A percentile compares a stretch with the other conserved stretches of the same genome.
Evolutionary conservation across 2,888 invertebrate species (phyloP).

Genomic region (Hyposoter dolosus): DNA sequence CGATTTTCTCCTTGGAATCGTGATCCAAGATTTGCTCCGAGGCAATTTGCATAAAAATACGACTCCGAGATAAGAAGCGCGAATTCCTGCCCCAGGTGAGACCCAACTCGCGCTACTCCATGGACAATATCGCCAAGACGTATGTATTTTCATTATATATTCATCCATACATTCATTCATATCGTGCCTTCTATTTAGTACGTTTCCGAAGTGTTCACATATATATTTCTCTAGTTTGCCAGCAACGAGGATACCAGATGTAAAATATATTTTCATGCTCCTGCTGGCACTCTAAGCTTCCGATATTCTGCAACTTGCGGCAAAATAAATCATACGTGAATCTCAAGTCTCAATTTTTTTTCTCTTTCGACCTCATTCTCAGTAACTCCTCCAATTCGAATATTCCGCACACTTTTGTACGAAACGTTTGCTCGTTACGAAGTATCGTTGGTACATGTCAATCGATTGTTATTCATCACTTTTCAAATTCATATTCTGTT

Average conservation of each 20-base stretch:
- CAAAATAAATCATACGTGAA: constrained; percentile 56
- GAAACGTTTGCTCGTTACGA: background rate
- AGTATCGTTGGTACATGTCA: background rate
- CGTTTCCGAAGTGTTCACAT: constrained; percentile 18
- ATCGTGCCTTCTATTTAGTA: constrained; percentile 16
- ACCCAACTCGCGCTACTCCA: background rate
- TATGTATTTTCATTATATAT: constrained; percentile 9
- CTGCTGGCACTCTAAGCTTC: constrained; percentile 34
- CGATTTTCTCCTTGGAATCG: background rate
- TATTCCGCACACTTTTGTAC: background rate
- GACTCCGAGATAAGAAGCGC: constrained; percentile 12
- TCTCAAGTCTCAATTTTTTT: constrained; percentile 30
- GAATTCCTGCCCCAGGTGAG: constrained; percentile 25
- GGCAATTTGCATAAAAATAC: constrained; percentile 25
- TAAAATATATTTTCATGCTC: constrained; percentile 57
- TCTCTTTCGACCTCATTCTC: constrained; percentile 1
- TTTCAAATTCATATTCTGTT: no score
- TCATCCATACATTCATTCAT: constrained; percentile 20
- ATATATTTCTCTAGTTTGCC: constrained; percentile 16
- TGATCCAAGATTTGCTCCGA: background rate
- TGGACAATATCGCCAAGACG: background rate
- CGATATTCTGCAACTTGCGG: constrained; percentile 52
- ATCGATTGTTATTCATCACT: background rate
- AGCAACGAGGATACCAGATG: constrained; percentile 46
- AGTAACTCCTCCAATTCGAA: background rate